Evolutionary conservation across 2,888 invertebrate genomes (phyloP), one percentile per base, ranked within the genome.

Genomic region (Eupelmus urozonus): DNA sequence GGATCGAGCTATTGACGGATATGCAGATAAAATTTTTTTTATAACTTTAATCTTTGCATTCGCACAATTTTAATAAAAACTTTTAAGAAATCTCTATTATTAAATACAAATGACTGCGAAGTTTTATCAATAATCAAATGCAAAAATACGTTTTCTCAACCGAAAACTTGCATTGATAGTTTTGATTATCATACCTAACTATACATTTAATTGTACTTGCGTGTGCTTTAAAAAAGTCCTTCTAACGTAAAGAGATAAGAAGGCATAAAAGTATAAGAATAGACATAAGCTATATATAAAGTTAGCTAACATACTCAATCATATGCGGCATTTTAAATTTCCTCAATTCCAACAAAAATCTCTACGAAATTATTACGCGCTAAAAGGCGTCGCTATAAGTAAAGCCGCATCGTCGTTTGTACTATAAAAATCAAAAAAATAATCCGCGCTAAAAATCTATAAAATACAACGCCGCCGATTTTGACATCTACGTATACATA

Each of bases 1-100:
- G 29, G 40, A 51, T 69, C 2, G 27, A 78, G 63, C 59, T 55
- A n/a, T 59, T 70, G 70, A 73, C 72, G 78, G 69, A 55, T 53
- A n/a, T n/a, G n/a, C n/a, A 27, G 51, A 34, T 25, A 45, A 51
- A n/a, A 29, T 2, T 53, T 25, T 49, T 53, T 27, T 4, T 7
- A 34, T 45, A 45, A 45, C 16, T 13, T 3, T 18, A 45, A 42
- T 9, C 40, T n/a, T 25, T 16, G 18, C 40, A n/a, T 65, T 4
- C 23, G 18, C 18, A 53, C 40, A 5, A 40, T 27, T 5, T 34
- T 63, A 49, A 65, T 11, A 16, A 4, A 51, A 23, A n/a, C n/a
- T n/a, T n/a, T n/a, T n/a, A n/a, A n/a, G n/a, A n/a, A n/a, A n/a
- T n/a, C n/a, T n/a, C n/a, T n/a, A n/a, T n/a, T n/a, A n/a, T n/a